Evolutionary conservation across 2,888 invertebrate genomes (phyloP).

Genomic region (Drosophila anceps): DNA sequence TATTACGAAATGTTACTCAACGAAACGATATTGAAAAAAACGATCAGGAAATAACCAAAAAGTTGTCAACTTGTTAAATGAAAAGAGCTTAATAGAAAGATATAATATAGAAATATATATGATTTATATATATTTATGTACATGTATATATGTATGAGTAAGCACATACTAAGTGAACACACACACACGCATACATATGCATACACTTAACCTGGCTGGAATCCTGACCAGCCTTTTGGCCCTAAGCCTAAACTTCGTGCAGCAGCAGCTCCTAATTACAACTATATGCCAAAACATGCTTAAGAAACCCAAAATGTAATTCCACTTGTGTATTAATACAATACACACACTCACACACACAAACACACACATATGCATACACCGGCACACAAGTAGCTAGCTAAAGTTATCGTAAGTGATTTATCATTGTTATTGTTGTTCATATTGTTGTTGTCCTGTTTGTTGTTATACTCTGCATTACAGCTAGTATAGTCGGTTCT

Average conservation of each 20-base stretch:
- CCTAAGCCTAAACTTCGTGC: constrained; percentile 27
- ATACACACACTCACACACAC: constrained; percentile 20
- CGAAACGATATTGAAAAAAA: constrained; percentile 36
- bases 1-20: constrained; percentile 45
- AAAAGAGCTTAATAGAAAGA: constrained; percentile 1
- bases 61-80: constrained; percentile 10
- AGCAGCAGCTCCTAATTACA: constrained; percentile 57
- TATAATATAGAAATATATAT: neutral
- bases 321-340: constrained; percentile 76
- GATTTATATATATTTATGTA: too few relatives aligned
- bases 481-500: neutral
- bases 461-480: constrained; percentile 31
- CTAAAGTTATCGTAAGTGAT: constrained; percentile 70
- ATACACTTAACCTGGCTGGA: constrained; percentile 27
- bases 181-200: neutral
- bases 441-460: constrained; percentile 23
- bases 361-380: constrained; percentile 17
- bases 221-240: constrained; percentile 1
- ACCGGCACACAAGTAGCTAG: constrained; percentile 18
- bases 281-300: constrained; percentile 55
- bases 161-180: constrained; percentile 4
- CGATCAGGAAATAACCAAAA: constrained; percentile 33
- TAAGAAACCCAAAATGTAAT: constrained; percentile 68
- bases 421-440: constrained; percentile 63
- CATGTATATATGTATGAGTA: neutral